Base-by-base conservation (phyloP, 2,888 invertebrate genomes). In the Trissolcus japonicus region DNA sequence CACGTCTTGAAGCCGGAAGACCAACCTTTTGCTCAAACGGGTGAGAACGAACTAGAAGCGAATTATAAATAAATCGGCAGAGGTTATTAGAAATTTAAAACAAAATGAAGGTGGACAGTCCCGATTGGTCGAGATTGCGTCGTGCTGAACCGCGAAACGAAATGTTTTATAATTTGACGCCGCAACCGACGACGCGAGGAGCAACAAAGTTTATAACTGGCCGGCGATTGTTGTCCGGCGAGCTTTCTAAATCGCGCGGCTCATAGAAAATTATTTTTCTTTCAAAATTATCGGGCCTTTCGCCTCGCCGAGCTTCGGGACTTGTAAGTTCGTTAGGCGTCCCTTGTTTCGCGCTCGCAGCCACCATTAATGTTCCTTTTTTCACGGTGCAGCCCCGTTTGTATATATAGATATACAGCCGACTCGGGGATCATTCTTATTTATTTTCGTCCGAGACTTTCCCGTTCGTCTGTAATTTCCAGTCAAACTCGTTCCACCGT, bases 261-360 rank as follows among this genome's bases (percentile, higher is more conserved):
- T 84, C 84, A 85, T 86, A 86, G 86, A 86, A 86, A 87, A 87
- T 88, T 86, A 86, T 86, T 85, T 86, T 86, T 87, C 86, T 86
- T 88, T 87, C 84, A 87, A 85, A 86, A 86, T 85, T 81, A 86
- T 83, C 84, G 82, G 73, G 80, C 83, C 84, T 82, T 84, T 85
- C 83, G 83, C 82, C 80, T 82, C 79, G 80, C 62, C 81, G 81
- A 77, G 79, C 81, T 78, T 56, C 62, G 63, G 76, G 69, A 68
- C 74, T 76, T 79, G 83, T 86, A 87, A 88, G 86, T 86, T 88
- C 87, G 85, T 87, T 86, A 87, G 84, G 82, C 84, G 82, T 79
- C 85, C 83, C 86, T 87, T 87, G 87, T 88, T 85, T 86, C 82
- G 84, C 69, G 81, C 81, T 82, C 63, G 79, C 73, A 71, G 68